Evolutionary conservation across 1,140 invertebrate species (phyloP), one percentile per base, ranked within the genome.

Genomic region (Eumeta japonica): DNA sequence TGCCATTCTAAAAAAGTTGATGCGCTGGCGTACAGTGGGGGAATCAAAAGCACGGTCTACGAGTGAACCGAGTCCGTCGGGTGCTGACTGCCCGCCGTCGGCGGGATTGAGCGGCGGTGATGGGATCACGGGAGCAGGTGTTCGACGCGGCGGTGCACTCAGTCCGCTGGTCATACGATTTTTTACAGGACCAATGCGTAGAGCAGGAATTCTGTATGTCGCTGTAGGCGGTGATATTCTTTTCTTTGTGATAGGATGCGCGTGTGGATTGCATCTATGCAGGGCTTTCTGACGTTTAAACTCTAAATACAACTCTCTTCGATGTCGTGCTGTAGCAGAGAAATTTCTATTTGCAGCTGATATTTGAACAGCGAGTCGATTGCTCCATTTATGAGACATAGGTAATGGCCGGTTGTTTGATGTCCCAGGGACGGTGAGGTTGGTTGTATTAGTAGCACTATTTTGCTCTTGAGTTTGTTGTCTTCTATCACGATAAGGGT

Each of bases 311-410:
- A 63, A 37, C 16, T 76, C 70, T 36, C 62, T 50, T 47, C 72
- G 52, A 16, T 49, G 62, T 41, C 57, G 59, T 7, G 72, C 72
- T 9, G 68, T 74, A n/a, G 50, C 46, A 5, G 72, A 74, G 35
- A 50, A 57, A 48, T 76, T 76, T 48, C 63, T 53, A 35, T 75
- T 75, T 1, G 62, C 72, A 13, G 62, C 67, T 9, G 72, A 51
- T 37, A 76, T 76, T 45, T 73, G 70, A 14, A 76, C 62, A 7
- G 72, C 70, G 4, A 76, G 52, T 10, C 72, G 56, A 46, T 67
- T 59, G 35, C 64, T 70, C 64, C 64, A 74, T 29, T 43, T 48
- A 35, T 67, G 59, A 3, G 48, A n/a, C n/a, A n/a, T n/a, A n/a
- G n/a, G n/a, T n/a, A n/a, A n/a, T n/a, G n/a, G n/a, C 7, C 28